phyloP scores from a whole-genome alignment of 2,797 vertebrate species.

The Melanotaenia boesemani region DNA sequence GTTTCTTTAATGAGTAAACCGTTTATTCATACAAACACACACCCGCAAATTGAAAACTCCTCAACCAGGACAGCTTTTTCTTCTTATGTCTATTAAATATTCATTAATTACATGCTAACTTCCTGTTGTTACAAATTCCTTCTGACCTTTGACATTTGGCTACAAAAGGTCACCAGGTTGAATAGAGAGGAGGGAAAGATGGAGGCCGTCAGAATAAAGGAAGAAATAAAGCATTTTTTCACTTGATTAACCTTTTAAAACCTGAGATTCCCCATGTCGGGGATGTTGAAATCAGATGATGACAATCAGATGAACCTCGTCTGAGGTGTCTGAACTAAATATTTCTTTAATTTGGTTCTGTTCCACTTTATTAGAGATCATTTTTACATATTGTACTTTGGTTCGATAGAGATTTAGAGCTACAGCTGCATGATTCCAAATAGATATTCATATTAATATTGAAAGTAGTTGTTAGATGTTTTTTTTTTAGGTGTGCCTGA shows the following conservation, averaged over 20 bases:
- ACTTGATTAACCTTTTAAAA: neutral
- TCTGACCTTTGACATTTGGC: constrained; percentile 58
- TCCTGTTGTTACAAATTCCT: constrained; percentile 48
- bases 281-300: no score
- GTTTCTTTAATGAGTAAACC: constrained; percentile 43
- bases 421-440: no score
- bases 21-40: constrained; percentile 5
- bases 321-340: no score
- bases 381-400: no score
- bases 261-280: no score
- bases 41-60: constrained; percentile 21
- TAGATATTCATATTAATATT: no score
- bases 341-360: no score
- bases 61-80: constrained; percentile 10
- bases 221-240: neutral
- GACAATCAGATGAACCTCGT: no score
- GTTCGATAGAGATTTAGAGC: no score
- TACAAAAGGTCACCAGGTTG: constrained; percentile 22
- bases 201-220: neutral
- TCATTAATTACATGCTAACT: constrained; percentile 48
- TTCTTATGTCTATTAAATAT: constrained; percentile 54
- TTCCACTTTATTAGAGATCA: no score
- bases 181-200: neutral
- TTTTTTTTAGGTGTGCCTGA: no score
- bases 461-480: no score